These are phyloP conservation scores for Crematogaster levior DNA, from an alignment of 2,888 invertebrate genomes.

Conservation along the genomic window DNA sequence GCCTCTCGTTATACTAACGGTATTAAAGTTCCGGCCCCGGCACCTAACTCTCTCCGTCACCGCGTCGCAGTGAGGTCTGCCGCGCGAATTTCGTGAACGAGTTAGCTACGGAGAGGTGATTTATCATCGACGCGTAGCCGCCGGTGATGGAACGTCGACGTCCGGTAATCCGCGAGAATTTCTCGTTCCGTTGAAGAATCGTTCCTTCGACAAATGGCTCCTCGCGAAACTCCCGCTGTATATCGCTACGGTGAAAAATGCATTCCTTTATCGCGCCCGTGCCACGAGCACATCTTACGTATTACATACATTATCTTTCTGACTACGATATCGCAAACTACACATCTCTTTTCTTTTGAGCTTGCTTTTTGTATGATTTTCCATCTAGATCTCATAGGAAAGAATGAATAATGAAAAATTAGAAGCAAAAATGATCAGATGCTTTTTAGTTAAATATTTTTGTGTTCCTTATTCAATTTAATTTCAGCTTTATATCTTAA, in stretches of 20 bases:
- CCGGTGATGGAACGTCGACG: conserved; percentile 66
- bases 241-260: conserved; percentile 38
- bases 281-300: conserved; percentile 18
- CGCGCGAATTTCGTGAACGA: conserved; percentile 72
- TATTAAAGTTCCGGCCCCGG: conserved; percentile 67
- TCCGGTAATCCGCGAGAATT: conserved; percentile 69
- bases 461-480: neutral
- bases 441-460: neutral
- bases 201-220: conserved; percentile 47
- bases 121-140: conserved; percentile 67
- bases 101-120: conserved; percentile 69
- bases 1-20: conserved; percentile 76
- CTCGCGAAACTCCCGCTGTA: conserved; percentile 15
- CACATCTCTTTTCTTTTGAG: neutral
- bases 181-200: conserved; percentile 60
- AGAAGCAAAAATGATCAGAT: neutral
- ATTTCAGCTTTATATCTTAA: neutral
- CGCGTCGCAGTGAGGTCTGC: conserved; percentile 40
- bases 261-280: conserved; percentile 35
- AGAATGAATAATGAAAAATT: neutral
- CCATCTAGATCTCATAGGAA: neutral
- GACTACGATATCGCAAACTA: conserved; percentile 1
- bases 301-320: conserved; percentile 37
- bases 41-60: conserved; percentile 39
- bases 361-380: neutral